A percentile compares a stretch with the other conserved stretches of the same genome.
Evolutionary conservation across 2,888 invertebrate genomes (phyloP).

Genomic region (Mantis religiosa): DNA sequence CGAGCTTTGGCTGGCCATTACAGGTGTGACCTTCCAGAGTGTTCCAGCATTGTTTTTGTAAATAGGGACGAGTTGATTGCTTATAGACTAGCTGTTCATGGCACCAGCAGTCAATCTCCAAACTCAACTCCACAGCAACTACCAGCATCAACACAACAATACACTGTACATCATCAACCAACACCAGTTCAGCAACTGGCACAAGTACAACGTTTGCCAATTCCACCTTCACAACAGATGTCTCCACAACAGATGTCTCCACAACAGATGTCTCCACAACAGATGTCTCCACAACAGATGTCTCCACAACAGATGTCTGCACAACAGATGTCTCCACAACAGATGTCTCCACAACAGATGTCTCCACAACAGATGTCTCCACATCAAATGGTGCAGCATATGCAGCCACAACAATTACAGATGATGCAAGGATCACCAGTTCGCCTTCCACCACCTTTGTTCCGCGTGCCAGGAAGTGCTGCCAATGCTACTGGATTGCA

Average conservation of each 20-base stretch:
- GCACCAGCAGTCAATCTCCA: conserved; percentile 7
- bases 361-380: too few species aligned
- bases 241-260: too few species aligned
- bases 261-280: too few species aligned
- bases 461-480: conserved; percentile 41
- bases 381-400: conserved; percentile 42
- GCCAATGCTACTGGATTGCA: conserved; percentile 37
- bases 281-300: too few species aligned
- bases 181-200: conserved; percentile 49
- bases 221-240: conserved; percentile 18
- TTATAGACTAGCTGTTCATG: conserved; percentile 33
- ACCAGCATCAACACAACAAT: not conserved
- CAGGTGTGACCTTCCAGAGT: conserved; percentile 45
- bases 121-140: not conserved
- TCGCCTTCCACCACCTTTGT: conserved; percentile 44
- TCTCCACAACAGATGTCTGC: too few species aligned
- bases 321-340: too few species aligned
- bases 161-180: conserved; percentile 16
- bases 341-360: too few species aligned
- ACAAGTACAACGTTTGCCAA: conserved; percentile 36
- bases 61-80: conserved; percentile 31
- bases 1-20: conserved; percentile 51
- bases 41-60: conserved; percentile 39
- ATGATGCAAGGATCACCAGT: conserved; percentile 39
- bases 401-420: conserved; percentile 44